A percentile compares a stretch with the other conserved stretches of the same genome.
These are phyloP conservation scores for Aricia agestis DNA, from an alignment of 1,140 invertebrate species.

Conservation along the genomic window DNA sequence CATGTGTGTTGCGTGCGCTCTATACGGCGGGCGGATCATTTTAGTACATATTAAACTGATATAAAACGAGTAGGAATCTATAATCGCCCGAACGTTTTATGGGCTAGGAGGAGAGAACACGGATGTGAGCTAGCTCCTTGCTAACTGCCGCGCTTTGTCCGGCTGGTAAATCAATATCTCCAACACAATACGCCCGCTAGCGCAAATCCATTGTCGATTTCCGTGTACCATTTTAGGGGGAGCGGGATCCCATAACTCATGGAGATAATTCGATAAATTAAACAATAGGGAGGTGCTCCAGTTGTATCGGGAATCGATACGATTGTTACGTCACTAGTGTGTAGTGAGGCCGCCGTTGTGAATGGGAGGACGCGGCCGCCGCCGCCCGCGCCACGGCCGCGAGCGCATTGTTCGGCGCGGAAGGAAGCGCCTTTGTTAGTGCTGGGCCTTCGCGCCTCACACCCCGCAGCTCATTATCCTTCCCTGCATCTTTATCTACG, in stretches of 20 bases:
- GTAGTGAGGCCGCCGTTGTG: conserved; percentile 43
- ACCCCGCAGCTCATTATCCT: neutral
- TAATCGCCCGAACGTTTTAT: no score
- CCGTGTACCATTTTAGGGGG: conserved; percentile 10
- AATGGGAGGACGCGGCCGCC: conserved; percentile 62
- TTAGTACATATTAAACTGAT: no score
- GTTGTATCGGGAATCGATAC: conserved; percentile 32
- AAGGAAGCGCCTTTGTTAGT: conserved; percentile 64
- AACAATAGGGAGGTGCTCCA: conserved; percentile 16
- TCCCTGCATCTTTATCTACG: neutral
- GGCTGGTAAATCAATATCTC: neutral
- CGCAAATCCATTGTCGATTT: neutral
- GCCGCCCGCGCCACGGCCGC: conserved; percentile 67
- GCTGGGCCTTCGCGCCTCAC: conserved; percentile 25
- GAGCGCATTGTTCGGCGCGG: conserved; percentile 60
- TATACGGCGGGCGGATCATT: no score
- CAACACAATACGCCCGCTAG: neutral
- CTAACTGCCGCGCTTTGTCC: no score
- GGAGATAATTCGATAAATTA: conserved; percentile 25
- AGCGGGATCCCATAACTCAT: neutral
- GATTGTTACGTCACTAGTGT: conserved; percentile 36
- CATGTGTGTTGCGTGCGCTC: no score
- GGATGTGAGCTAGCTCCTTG: no score
- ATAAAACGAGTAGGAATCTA: no score
- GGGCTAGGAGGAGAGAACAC: no score